phyloP scores from a whole-genome alignment of 2,113 vertebrate genomes.

The Platichthys stellatus region DNA sequence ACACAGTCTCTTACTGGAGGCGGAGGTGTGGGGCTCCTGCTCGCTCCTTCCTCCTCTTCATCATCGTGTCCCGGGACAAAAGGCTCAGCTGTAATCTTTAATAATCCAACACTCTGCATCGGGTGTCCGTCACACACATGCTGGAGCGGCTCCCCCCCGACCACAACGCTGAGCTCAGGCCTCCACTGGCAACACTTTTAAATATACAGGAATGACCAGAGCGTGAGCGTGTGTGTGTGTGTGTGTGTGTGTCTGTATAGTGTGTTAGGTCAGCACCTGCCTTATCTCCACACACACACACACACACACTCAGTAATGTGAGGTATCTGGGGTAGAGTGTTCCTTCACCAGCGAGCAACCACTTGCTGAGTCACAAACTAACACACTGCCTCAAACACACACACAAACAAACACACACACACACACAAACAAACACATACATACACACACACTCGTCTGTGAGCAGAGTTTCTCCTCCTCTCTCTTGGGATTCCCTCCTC shows the following conservation, averaged over 20 bases:
- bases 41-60: conserved; percentile 92
- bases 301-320: conserved; percentile 34
- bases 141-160: not conserved
- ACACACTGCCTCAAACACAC: conserved; percentile 8
- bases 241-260: conserved; percentile 12
- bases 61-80: conserved; percentile 75
- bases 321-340: conserved; percentile 51
- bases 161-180: conserved; percentile 1
- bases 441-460: not conserved
- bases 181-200: not conserved
- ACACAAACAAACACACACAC: conserved; percentile 23
- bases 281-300: conserved; percentile 40
- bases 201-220: conserved; percentile 18
- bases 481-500: not conserved
- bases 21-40: conserved; percentile 88
- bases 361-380: conserved; percentile 48
- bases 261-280: conserved; percentile 41
- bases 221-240: not conserved
- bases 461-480: not conserved
- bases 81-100: conserved; percentile 59
- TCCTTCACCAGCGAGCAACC: conserved; percentile 30
- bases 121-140: conserved; percentile 29
- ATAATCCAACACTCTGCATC: conserved; percentile 61
- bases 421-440: conserved; percentile 6
- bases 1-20: conserved; percentile 89